These are phyloP conservation scores for Gadus chalcogrammus DNA, from an alignment of 2,113 vertebrate genomes.

Conservation along the genomic window DNA sequence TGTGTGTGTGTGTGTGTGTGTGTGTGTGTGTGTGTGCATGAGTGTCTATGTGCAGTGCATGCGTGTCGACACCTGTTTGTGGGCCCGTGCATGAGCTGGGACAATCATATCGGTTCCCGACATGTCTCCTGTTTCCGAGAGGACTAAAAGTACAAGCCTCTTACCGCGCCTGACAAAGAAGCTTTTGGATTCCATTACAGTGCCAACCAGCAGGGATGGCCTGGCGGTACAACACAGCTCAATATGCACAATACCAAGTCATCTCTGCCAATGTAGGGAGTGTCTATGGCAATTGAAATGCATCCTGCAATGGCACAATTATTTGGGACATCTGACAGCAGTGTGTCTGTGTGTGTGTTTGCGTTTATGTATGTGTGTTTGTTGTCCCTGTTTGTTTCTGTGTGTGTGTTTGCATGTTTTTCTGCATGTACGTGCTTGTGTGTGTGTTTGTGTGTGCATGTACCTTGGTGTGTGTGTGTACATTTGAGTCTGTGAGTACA, in stretches of 20 bases:
- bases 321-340: neutral
- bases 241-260: neutral
- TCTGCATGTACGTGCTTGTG: slow-evolving; percentile 1
- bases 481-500: neutral
- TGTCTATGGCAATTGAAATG: slow-evolving; percentile 21
- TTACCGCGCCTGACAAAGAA: slow-evolving; percentile 10
- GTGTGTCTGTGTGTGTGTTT: neutral
- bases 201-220: slow-evolving; percentile 1
- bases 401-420: neutral
- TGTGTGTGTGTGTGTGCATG: neutral
- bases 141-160: slow-evolving; percentile 14
- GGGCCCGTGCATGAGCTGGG: neutral
- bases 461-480: neutral
- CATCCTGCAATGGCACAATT: slow-evolving; percentile 21
- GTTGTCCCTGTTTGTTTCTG: neutral
- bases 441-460: slow-evolving; percentile 5
- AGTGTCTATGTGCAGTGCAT: neutral
- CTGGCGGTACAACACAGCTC: slow-evolving; percentile 7
- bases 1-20: too few species aligned
- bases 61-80: neutral
- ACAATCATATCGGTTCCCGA: slow-evolving; percentile 10
- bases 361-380: neutral
- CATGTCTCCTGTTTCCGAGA: neutral
- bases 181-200: slow-evolving; percentile 12
- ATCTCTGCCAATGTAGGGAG: slow-evolving; percentile 13